Evolutionary conservation across 2,888 invertebrate species (phyloP).

Genomic region (Sinodicranocentrus sp.): DNA sequence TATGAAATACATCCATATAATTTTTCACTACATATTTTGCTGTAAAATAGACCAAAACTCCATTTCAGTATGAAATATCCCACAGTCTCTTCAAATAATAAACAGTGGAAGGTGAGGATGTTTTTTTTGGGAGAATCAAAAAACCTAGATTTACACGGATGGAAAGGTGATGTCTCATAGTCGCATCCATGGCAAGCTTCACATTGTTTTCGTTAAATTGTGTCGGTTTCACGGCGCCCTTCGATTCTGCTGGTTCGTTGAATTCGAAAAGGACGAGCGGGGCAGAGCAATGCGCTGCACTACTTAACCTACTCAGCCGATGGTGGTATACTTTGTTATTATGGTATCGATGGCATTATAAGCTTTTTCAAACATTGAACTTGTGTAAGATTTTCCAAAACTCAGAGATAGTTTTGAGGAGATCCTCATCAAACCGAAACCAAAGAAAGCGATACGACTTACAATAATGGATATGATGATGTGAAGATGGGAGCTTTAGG

Average conservation of each 20-base stretch:
- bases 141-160: not conserved
- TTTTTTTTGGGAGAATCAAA: slow-evolving; percentile 1
- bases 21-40: too few relatives aligned
- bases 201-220: slow-evolving; percentile 73
- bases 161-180: slow-evolving; percentile 35
- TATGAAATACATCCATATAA: too few relatives aligned
- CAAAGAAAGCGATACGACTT: not conserved
- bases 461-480: not conserved
- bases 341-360: slow-evolving; percentile 2
- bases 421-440: slow-evolving; percentile 30
- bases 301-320: slow-evolving; percentile 51
- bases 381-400: not conserved
- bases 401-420: not conserved
- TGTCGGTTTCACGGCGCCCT: slow-evolving; percentile 76
- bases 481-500: slow-evolving; percentile 4
- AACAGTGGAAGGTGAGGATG: slow-evolving; percentile 9
- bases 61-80: too few relatives aligned
- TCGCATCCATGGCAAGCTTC: slow-evolving; percentile 36
- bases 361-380: slow-evolving; percentile 15
- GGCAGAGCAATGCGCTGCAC: slow-evolving; percentile 27
- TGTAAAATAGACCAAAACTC: too few relatives aligned
- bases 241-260: slow-evolving; percentile 76
- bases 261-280: slow-evolving; percentile 75
- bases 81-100: too few relatives aligned
- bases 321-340: slow-evolving; percentile 22